Evolutionary conservation across 2,113 vertebrate species (phyloP).

Genomic region (Ovis aries): DNA sequence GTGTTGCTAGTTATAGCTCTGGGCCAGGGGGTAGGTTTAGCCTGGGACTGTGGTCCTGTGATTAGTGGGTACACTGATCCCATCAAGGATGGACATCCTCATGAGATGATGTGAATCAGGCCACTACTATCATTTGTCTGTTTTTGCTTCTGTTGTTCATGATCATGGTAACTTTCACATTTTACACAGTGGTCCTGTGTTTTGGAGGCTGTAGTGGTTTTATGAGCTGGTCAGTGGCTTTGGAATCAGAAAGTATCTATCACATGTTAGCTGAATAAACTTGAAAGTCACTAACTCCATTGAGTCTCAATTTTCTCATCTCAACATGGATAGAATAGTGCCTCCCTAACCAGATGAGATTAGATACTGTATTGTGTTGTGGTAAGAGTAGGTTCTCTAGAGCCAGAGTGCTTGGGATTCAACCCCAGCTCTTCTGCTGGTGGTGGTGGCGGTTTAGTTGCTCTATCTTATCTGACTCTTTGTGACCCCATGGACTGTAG

Average conservation of each 20-base stretch:
- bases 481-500: neutral
- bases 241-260: slow-evolving; percentile 3
- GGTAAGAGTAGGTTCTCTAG: neutral
- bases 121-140: neutral
- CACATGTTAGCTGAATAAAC: neutral
- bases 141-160: neutral
- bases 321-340: neutral
- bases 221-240: neutral
- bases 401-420: neutral
- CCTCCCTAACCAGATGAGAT: neutral
- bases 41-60: neutral
- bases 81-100: neutral
- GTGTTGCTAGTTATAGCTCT: neutral
- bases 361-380: neutral
- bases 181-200: neutral
- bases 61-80: neutral
- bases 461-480: neutral
- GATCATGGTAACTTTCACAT: neutral
- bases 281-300: neutral
- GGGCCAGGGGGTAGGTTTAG: neutral
- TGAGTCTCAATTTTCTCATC: neutral
- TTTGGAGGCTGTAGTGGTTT: neutral
- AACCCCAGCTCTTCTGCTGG: neutral
- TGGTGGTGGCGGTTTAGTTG: neutral
- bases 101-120: neutral